Evolutionary conservation across 2,113 vertebrate species (phyloP), one percentile per base, ranked within the genome.

Genomic region (Hiodon alosoides): DNA sequence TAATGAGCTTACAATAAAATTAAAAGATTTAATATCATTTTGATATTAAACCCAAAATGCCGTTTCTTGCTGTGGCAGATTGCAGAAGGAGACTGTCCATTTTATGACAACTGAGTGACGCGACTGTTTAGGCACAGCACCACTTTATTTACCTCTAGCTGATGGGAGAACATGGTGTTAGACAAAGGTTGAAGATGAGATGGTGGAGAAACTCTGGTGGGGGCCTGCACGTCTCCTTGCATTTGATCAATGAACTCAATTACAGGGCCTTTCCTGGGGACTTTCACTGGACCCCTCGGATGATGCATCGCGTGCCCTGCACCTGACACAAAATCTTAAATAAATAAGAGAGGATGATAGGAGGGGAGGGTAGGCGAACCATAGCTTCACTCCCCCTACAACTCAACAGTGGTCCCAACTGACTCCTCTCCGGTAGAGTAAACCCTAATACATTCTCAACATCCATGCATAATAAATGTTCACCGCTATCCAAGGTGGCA

Each of bases 391-490:
- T 78, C 69, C 71, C 50, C 67, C 77, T 83, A 90, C 83, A 89
- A 83, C 90, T 92, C 31, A 31, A 31, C 31, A 31, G 46, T 31
- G 46, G 55, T 72, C 91, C 70, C 70, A 46, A 31, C 57, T 60
- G 94, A 94, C 93, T 95, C 91, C 84, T 95, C 93, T 93, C 90
- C 71, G 87, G 95, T 93, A 94, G 93, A 94, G 90, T 96, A 93
- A 92, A 90, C 93, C 91, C 94, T 98, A 99, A 97, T 96, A 95
- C 94, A 96, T 95, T 95, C 93, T 92, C 93, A 86, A 90, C 89
- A 91, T 87, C 94, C 90, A 96, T 97, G 93, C 94, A 97, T 99
- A 98, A 98, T 98, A 98, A 98, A 99, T 99, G 93, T 91, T 91
- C 86, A 87, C 91, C 69, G 83, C 92, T 94, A 92, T 94, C 93